These are phyloP conservation scores for Dromius quadrimaculatus DNA, from an alignment of 2,888 invertebrate genomes.

Conservation along the genomic window DNA sequence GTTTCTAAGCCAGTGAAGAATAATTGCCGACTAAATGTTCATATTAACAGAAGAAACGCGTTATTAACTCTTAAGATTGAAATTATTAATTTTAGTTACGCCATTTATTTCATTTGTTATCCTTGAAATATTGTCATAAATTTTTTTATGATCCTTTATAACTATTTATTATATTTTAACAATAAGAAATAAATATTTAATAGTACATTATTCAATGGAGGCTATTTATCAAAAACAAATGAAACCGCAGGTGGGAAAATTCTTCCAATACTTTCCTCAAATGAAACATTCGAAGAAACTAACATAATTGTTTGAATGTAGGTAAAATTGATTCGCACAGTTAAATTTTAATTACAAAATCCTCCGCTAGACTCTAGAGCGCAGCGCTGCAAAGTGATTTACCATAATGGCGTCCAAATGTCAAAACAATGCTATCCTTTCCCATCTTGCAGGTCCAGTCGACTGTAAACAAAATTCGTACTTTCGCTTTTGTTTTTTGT, in stretches of 20 bases:
- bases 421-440: constrained; percentile 30
- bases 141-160: no score
- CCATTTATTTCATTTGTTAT: no score
- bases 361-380: constrained; percentile 19
- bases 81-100: not conserved
- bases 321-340: constrained; percentile 33
- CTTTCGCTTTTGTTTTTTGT: constrained; percentile 43
- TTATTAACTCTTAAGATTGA: not conserved
- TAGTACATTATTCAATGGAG: not conserved
- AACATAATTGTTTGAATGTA: constrained; percentile 25
- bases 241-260: constrained; percentile 40
- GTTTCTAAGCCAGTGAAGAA: not conserved
- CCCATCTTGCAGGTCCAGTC: constrained; percentile 22
- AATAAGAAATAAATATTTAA: not conserved
- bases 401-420: constrained; percentile 14
- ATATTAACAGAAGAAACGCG: constrained; percentile 1
- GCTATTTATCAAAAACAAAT: constrained; percentile 15
- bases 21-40: constrained; percentile 5
- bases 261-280: constrained; percentile 21
- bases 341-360: constrained; percentile 10
- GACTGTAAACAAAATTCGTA: constrained; percentile 32
- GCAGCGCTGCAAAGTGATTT: not conserved
- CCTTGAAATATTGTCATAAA: no score
- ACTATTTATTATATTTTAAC: no score
- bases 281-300: constrained; percentile 10